A percentile compares a stretch with the other conserved stretches of the same genome.
These are phyloP conservation scores for Hemibagrus guttatus DNA, from an alignment of 2,797 vertebrate species.

Conservation along the genomic window DNA sequence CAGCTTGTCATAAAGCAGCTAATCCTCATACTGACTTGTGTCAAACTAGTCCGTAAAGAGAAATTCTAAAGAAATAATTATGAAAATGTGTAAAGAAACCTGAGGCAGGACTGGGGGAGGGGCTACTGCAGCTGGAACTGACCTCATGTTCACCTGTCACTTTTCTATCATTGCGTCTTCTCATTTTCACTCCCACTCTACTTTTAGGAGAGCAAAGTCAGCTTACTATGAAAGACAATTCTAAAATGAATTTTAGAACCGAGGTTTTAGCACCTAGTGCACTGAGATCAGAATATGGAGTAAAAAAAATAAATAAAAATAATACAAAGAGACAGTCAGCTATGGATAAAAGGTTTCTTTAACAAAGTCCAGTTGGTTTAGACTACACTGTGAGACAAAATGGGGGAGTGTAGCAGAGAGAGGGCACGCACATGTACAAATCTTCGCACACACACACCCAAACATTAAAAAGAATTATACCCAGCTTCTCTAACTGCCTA, in stretches of 20 bases:
- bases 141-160: slow-evolving; percentile 23
- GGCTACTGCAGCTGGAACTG: background rate
- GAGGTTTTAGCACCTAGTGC: background rate
- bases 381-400: slow-evolving; percentile 34
- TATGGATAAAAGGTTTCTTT: slow-evolving; percentile 30
- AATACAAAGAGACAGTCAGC: background rate
- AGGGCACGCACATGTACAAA: background rate
- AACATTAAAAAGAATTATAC: slow-evolving; percentile 41
- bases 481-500: background rate
- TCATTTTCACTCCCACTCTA: slow-evolving; percentile 19
- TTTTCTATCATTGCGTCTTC: slow-evolving; percentile 19
- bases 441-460: slow-evolving; percentile 21
- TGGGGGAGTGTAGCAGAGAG: background rate
- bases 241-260: background rate
- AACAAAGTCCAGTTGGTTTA: slow-evolving; percentile 38
- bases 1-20: background rate
- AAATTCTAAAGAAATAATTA: background rate
- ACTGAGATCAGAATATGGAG: background rate
- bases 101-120: background rate
- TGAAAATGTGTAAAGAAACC: background rate
- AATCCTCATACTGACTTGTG: too few species aligned
- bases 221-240: background rate
- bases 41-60: background rate
- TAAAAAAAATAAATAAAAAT: background rate
- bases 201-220: slow-evolving; percentile 17